These are phyloP conservation scores for Scaptomyza parva DNA, from an alignment of 2,888 invertebrate species.

Conservation along the genomic window DNA sequence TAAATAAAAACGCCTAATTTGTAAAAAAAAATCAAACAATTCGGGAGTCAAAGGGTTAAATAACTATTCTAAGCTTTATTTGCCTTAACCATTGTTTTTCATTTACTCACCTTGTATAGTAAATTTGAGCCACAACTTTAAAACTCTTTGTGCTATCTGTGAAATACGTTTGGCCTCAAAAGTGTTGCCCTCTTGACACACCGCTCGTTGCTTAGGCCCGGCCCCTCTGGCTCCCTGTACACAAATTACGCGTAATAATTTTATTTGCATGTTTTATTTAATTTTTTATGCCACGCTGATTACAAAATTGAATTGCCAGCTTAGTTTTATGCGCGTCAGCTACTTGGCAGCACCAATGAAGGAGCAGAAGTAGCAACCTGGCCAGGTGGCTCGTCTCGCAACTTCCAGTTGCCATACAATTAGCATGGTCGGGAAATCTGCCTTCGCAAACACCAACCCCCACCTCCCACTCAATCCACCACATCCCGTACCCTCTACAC, in stretches of 20 bases:
- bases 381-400: constrained; percentile 29
- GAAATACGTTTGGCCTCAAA: constrained; percentile 1
- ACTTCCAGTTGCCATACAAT: constrained; percentile 73
- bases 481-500: too few species aligned
- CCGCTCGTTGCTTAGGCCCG: constrained; percentile 13
- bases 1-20: too few species aligned
- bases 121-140: constrained; percentile 20
- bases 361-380: constrained; percentile 6
- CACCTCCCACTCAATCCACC: neutral
- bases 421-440: constrained; percentile 62
- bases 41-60: too few species aligned
- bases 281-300: constrained; percentile 79
- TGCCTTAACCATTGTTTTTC: neutral
- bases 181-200: constrained; percentile 13
- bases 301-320: constrained; percentile 81
- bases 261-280: constrained; percentile 80
- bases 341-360: constrained; percentile 46
- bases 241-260: constrained; percentile 79
- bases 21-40: too few species aligned
- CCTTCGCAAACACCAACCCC: neutral
- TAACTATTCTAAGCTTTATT: too few species aligned
- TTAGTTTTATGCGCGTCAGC: constrained; percentile 72
- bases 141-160: neutral
- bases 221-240: constrained; percentile 50
- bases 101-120: neutral